Base-by-base conservation (phyloP, 2,797 vertebrate genomes). In the Toxotes lorentzi region DNA sequence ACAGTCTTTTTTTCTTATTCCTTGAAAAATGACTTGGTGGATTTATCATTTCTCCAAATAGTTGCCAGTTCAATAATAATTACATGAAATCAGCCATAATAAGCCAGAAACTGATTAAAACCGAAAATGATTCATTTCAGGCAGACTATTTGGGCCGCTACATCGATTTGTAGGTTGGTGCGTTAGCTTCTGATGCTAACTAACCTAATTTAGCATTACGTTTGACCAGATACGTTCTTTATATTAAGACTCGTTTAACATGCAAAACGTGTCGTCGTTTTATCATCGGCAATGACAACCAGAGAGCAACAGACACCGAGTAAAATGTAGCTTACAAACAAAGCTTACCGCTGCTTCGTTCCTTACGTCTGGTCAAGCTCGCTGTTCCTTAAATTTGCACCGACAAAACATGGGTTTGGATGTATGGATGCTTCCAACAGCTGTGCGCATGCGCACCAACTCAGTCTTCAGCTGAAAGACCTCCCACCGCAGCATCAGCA, bases 401-500 rank as follows among this genome's bases (percentile, higher is more conserved):
- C 4, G 34, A 86, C 81, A 83, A 83, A 83, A 30, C 3, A 30
- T 30, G 27, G 27, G 27, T 30, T 30, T 30, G 76, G 76, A 77
- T 65, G 78, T 21, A 78, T 35, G 53, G 72, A 80, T 30, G 19
- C 34, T 21, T 27, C 5, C 17, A 27, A 43, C 47, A 23, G 27
- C 2, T 63, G 2, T 53, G 79, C 91, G 91, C 93, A 92, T 91
- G 93, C 90, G 91, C 74, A 56, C 0, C 53, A 14, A 1, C 12
- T 24, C 11, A 8, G 6, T 1, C 57, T 12, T 12, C 17, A 1
- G 14, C 34, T 14, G 14, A 30, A 35, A 14, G 45, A 2, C 58
- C 51, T 58, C 62, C 60, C 71, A 34, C 59, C 68, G 38, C 90
- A 92, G 86, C 92, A 91, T 91, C 90, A 93, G 91, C 91, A 91